phyloP scores from a whole-genome alignment of 2,113 vertebrate species.

The Mormyrus iriodes region DNA sequence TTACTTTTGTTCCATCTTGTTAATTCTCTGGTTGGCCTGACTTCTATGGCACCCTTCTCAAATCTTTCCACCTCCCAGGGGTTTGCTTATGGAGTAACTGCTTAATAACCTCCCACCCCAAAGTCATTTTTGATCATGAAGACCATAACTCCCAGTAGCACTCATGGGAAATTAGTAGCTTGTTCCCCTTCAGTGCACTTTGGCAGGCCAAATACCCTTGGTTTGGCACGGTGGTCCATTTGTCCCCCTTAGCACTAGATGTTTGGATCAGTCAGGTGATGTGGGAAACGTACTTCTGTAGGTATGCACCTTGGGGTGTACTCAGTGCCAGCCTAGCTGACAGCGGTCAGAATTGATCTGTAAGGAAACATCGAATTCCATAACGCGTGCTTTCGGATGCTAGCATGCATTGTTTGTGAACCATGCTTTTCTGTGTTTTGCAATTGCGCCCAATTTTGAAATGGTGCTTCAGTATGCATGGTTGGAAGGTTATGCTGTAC shows the following conservation, averaged over 20 bases:
- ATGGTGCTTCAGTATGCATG: background rate
- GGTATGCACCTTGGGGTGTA: background rate
- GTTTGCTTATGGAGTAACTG: background rate
- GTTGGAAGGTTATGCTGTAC: background rate
- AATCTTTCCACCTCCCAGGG: background rate
- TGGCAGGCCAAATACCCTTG: background rate
- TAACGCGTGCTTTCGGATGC: background rate
- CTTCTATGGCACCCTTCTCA: background rate
- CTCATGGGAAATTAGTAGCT: background rate
- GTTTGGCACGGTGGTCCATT: background rate
- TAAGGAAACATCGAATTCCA: background rate
- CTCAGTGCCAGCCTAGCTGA: background rate
- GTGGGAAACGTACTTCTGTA: background rate
- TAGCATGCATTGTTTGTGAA: background rate
- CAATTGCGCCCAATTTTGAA: background rate
- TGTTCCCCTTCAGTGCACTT: background rate
- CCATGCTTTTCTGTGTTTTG: background rate
- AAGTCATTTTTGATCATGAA: background rate
- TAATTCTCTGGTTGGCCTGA: background rate
- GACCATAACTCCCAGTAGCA: background rate
- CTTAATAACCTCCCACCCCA: background rate
- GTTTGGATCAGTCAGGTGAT: background rate
- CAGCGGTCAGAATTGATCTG: background rate
- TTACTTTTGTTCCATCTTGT: background rate
- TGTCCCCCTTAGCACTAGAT: background rate